Evolutionary conservation across 2,113 vertebrate genomes (phyloP).

Genomic region (Urocolius indicus): DNA sequence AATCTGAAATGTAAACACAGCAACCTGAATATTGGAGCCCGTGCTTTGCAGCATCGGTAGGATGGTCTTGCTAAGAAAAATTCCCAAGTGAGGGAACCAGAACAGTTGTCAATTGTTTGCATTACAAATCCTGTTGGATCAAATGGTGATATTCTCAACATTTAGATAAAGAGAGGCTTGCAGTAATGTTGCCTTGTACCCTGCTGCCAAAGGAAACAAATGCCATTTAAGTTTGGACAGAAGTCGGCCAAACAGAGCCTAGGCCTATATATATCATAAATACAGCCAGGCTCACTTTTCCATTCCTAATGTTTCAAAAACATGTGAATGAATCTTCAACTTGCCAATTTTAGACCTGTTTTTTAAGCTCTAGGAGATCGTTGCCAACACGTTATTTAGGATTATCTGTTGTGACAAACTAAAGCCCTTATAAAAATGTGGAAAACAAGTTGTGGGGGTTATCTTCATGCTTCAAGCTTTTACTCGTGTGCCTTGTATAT

Average conservation of each 20-base stretch:
- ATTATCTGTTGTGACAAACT: not conserved
- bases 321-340: not conserved
- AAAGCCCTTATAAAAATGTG: not conserved
- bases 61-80: not conserved
- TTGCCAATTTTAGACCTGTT: not conserved
- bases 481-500: not conserved
- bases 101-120: conserved; percentile 69
- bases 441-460: not conserved
- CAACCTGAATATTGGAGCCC: not conserved
- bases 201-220: conserved; percentile 39
- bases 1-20: conserved; percentile 20
- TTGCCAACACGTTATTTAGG: accelerated
- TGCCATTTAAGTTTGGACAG: not conserved
- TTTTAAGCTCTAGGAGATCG: not conserved
- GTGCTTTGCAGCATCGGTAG: not conserved
- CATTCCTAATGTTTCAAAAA: not conserved
- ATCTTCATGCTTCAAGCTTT: not conserved
- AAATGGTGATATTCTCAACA: conserved; percentile 49
- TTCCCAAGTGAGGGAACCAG: conserved; percentile 47
- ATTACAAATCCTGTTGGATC: conserved; percentile 60
- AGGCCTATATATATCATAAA: not conserved
- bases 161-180: not conserved
- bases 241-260: not conserved
- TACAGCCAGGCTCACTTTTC: not conserved
- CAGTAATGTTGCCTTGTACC: conserved; percentile 13